These are phyloP conservation scores for Coilia nasus DNA, from an alignment of 2,797 vertebrate genomes.

Conservation along the genomic window DNA sequence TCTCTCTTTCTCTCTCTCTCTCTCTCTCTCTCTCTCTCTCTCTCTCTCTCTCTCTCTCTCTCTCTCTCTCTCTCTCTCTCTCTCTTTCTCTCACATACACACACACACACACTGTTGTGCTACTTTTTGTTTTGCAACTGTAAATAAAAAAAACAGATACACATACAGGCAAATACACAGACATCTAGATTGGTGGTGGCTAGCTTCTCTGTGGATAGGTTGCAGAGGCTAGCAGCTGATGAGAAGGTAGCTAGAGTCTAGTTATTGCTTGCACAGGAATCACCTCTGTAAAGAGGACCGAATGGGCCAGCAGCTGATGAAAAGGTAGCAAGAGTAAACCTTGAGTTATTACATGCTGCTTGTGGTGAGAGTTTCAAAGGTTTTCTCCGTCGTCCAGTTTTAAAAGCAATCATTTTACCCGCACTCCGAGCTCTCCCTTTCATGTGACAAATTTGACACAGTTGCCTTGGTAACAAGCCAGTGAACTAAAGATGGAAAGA, in stretches of 20 bases:
- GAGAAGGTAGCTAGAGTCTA: no score
- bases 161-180: neutral
- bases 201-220: no score
- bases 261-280: no score
- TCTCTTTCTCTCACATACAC: neutral
- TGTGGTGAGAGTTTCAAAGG: conserved; percentile 43
- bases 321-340: conserved; percentile 25
- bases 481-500: conserved; percentile 35
- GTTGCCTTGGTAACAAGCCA: conserved; percentile 46
- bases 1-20: no score
- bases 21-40: no score
- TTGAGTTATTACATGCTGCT: conserved; percentile 37
- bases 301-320: neutral
- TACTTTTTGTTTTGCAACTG: no score
- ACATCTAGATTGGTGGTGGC: no score
- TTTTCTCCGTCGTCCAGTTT: conserved; percentile 31
- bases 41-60: no score
- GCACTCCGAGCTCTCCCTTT: neutral
- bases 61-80: no score
- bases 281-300: neutral
- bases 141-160: neutral
- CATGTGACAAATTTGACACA: conserved; percentile 41
- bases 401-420: conserved; percentile 37
- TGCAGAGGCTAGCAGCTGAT: no score
- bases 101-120: no score